These are phyloP conservation scores for Sussaba pulchella DNA, from an alignment of 2,888 invertebrate genomes.

Conservation along the genomic window DNA sequence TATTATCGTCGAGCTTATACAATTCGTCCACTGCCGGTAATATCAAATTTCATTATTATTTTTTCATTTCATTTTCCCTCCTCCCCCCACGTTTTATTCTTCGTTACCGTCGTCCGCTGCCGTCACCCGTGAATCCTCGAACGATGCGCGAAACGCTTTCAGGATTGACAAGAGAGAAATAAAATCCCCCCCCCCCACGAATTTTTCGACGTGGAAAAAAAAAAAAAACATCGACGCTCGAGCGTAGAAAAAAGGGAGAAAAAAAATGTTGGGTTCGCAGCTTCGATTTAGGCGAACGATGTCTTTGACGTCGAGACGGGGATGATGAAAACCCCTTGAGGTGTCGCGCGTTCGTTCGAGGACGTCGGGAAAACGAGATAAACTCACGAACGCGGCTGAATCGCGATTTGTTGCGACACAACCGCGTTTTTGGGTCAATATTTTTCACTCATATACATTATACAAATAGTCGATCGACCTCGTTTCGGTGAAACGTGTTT, in stretches of 20 bases:
- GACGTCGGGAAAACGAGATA: not conserved
- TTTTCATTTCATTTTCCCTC: not conserved
- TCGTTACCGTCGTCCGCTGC: slow-evolving; percentile 51
- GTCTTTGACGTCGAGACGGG: not conserved
- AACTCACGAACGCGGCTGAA: slow-evolving; percentile 9
- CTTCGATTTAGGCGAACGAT: not conserved
- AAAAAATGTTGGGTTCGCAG: not conserved
- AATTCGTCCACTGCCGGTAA: slow-evolving; percentile 64
- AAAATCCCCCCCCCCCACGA: too few species aligned
- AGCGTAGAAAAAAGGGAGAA: not conserved
- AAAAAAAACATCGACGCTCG: not conserved
- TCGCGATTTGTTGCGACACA: not conserved
- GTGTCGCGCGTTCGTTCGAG: not conserved
- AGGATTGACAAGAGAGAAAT: not conserved
- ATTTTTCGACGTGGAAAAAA: too few species aligned
- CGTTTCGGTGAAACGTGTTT: slow-evolving; percentile 34
- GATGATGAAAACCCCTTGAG: not conserved
- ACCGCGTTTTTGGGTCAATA: slow-evolving; percentile 41
- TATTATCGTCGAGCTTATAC: slow-evolving; percentile 58
- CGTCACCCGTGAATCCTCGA: slow-evolving; percentile 42
- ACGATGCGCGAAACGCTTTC: slow-evolving; percentile 16
- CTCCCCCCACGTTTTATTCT: too few species aligned
- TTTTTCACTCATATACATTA: slow-evolving; percentile 72
- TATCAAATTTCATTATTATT: slow-evolving; percentile 66
- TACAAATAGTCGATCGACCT: slow-evolving; percentile 65